phyloP scores from a whole-genome alignment of 2,113 vertebrate species.

The Tor tambroides region DNA sequence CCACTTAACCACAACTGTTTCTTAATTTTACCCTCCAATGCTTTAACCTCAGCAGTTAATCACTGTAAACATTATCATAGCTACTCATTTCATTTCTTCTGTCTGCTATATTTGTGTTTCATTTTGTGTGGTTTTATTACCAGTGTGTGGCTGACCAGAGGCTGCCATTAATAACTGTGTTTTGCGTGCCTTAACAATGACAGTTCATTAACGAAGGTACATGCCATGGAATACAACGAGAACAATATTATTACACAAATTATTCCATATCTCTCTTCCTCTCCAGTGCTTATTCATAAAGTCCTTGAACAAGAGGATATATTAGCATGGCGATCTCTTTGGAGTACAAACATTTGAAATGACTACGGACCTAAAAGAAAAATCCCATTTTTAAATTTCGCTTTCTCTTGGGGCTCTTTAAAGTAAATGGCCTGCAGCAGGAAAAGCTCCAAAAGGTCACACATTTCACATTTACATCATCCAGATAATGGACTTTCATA shows the following conservation, averaged over 20 bases:
- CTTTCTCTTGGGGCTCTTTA: slow-evolving; percentile 8
- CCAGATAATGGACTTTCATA: background rate
- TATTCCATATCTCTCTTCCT: slow-evolving; percentile 65
- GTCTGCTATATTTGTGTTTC: slow-evolving; percentile 72
- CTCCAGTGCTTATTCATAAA: slow-evolving; percentile 52
- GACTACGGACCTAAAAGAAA: background rate
- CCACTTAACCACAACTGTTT: slow-evolving; percentile 62
- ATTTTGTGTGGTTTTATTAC: slow-evolving; percentile 70
- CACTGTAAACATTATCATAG: slow-evolving; percentile 68
- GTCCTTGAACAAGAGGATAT: slow-evolving; percentile 56
- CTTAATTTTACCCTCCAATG: slow-evolving; percentile 73
- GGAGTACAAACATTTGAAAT: background rate
- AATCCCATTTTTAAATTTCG: background rate
- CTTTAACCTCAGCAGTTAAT: slow-evolving; percentile 70
- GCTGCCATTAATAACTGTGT: slow-evolving; percentile 72
- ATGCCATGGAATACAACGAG: slow-evolving; percentile 66
- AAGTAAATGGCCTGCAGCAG: slow-evolving; percentile 11
- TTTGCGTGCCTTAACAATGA: slow-evolving; percentile 74
- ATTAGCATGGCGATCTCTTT: background rate
- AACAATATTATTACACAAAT: slow-evolving; percentile 76
- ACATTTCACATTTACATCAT: slow-evolving; percentile 1
- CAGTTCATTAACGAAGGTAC: slow-evolving; percentile 73
- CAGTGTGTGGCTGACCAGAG: slow-evolving; percentile 71
- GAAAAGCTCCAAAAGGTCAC: slow-evolving; percentile 5
- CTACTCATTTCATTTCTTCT: slow-evolving; percentile 72